These are phyloP conservation scores for Fragum whitleyi DNA, from an alignment of 2,888 invertebrate species.

Conservation along the genomic window DNA sequence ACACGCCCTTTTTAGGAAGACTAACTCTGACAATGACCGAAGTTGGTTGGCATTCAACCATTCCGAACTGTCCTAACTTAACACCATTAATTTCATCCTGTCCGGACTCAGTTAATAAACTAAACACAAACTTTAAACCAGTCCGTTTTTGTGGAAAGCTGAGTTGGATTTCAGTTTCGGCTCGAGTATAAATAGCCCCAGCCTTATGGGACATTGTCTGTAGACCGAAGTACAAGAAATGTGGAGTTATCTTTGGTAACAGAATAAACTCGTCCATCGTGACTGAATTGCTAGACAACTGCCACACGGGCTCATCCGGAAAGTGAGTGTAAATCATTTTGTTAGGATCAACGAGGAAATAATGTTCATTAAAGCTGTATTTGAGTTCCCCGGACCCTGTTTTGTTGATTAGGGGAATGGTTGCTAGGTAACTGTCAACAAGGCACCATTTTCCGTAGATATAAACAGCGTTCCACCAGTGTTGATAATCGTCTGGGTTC, in stretches of 20 bases:
- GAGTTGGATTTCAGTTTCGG: conserved; percentile 67
- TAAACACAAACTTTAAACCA: conserved; percentile 68
- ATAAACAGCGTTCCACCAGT: conserved; percentile 72
- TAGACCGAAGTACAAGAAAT: conserved; percentile 69
- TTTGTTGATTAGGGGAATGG: conserved; percentile 61
- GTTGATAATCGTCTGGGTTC: conserved; percentile 67
- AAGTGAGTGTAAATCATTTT: conserved; percentile 72
- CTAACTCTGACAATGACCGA: conserved; percentile 63
- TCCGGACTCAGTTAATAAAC: conserved; percentile 55
- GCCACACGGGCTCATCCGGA: conserved; percentile 69
- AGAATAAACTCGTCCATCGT: conserved; percentile 67
- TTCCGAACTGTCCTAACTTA: conserved; percentile 67
- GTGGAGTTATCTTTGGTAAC: conserved; percentile 71
- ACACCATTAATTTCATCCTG: conserved; percentile 65
- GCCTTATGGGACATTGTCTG: conserved; percentile 68
- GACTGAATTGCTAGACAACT: conserved; percentile 60
- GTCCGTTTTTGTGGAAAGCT: conserved; percentile 64
- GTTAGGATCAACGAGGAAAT: conserved; percentile 69
- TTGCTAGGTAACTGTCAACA: conserved; percentile 67
- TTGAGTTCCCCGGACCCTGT: conserved; percentile 63
- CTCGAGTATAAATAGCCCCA: conserved; percentile 60
- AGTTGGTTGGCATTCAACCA: conserved; percentile 67
- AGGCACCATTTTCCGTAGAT: conserved; percentile 69
- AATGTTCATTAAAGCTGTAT: conserved; percentile 70
- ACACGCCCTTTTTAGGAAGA: conserved; percentile 66